phyloP scores from a whole-genome alignment of 2,113 vertebrate species.

The Carassius auratus region DNA sequence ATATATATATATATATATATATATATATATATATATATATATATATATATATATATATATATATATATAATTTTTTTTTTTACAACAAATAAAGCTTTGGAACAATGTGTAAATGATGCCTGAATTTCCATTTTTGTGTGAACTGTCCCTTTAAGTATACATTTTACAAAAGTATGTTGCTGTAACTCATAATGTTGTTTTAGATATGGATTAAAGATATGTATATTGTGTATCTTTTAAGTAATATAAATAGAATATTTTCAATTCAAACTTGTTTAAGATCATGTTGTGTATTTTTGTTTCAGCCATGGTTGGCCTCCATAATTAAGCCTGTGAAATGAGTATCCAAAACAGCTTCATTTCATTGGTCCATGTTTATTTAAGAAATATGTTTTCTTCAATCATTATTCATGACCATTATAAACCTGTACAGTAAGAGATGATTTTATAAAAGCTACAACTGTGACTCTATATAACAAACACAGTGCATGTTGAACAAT shows the following conservation, averaged over 20 bases:
- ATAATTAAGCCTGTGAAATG: conserved; percentile 24
- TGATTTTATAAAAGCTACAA: conserved; percentile 63
- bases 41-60: no score
- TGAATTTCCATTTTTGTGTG: background rate
- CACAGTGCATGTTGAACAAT: background rate
- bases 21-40: no score
- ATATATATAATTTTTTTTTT: no score
- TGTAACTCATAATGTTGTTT: background rate
- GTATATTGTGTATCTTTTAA: background rate
- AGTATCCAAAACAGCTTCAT: background rate
- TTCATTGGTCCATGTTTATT: conserved; percentile 60
- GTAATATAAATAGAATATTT: background rate
- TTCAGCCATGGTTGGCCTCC: background rate
- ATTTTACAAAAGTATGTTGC: background rate
- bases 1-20: no score
- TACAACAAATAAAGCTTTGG: background rate
- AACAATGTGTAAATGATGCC: background rate
- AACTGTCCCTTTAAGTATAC: background rate
- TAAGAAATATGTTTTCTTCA: background rate
- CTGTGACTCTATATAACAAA: background rate
- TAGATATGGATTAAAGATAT: background rate
- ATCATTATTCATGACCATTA: conserved; percentile 37
- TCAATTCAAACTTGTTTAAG: background rate
- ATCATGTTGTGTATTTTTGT: background rate
- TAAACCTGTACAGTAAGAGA: conserved; percentile 50